phyloP scores from a whole-genome alignment of 2,888 invertebrate species.

The Nasonovia ribisnigri region DNA sequence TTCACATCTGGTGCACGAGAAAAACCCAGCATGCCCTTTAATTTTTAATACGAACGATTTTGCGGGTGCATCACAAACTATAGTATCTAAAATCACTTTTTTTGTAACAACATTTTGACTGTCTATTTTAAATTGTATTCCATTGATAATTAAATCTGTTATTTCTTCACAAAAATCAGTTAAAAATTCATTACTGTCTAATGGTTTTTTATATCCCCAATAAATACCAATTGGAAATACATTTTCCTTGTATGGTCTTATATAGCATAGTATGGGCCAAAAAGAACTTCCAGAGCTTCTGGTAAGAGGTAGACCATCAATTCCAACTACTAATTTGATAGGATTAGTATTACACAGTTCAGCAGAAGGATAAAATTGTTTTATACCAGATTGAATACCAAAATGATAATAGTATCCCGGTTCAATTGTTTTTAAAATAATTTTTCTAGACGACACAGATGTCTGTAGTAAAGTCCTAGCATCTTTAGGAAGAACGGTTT shows the following conservation, averaged over 20 bases:
- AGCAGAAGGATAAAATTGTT: conserved; percentile 8
- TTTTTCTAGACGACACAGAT: not conserved
- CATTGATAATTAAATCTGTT: conserved; percentile 9
- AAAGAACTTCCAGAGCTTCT: not conserved
- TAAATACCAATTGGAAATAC: conserved; percentile 36
- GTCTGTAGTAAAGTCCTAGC: not conserved
- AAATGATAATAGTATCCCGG: conserved; percentile 15
- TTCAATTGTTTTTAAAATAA: conserved; percentile 19
- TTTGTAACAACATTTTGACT: not conserved
- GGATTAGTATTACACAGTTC: not conserved
- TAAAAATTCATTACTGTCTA: conserved; percentile 23
- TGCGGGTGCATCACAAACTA: conserved; percentile 3
- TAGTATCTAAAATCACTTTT: conserved; percentile 15
- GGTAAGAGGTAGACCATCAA: conserved; percentile 4
- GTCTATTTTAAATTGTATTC: conserved; percentile 9
- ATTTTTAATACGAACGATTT: not conserved
- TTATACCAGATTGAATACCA: conserved; percentile 19
- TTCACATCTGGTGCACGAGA: conserved; percentile 16
- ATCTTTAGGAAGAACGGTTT: conserved; percentile 9
- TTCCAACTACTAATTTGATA: not conserved
- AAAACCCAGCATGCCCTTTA: conserved; percentile 32
- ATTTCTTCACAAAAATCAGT: conserved; percentile 15
- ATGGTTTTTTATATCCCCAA: conserved; percentile 4
- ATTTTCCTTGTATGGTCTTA: conserved; percentile 27
- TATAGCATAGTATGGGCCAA: conserved; percentile 22